phyloP scores from a whole-genome alignment of 2,113 vertebrate genomes.

The Eudyptes chrysolophus region DNA sequence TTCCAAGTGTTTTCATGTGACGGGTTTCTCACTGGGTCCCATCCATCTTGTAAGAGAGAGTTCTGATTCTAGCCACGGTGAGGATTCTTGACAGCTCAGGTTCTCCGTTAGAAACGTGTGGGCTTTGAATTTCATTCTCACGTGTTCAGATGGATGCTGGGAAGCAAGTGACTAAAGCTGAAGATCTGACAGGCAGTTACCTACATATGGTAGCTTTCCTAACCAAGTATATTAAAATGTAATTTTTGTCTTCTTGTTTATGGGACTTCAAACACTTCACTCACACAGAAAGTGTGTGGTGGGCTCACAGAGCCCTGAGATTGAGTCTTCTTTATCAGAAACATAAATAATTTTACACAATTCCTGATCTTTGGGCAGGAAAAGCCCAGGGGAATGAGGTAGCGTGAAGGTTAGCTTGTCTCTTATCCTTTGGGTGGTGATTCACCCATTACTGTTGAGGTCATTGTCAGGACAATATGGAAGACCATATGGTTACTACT shows the following conservation, averaged over 20 bases:
- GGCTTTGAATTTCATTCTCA: neutral
- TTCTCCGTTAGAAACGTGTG: neutral
- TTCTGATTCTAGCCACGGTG: neutral
- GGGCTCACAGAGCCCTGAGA: neutral
- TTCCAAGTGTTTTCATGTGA: neutral
- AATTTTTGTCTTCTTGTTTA: neutral
- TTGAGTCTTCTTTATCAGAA: slow-evolving; percentile 9
- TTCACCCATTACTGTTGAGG: slow-evolving; percentile 6
- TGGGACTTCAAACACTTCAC: slow-evolving; percentile 17
- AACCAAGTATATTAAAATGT: neutral
- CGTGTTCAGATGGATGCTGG: neutral
- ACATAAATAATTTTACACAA: slow-evolving; percentile 28
- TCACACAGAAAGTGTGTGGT: neutral
- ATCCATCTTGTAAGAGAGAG: neutral
- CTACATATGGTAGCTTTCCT: neutral
- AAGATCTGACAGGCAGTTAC: neutral
- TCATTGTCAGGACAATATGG: slow-evolving; percentile 7
- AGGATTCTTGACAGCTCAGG: neutral
- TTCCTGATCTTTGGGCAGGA: slow-evolving; percentile 8
- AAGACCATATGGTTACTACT: neutral
- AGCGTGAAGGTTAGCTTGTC: neutral
- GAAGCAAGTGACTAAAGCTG: neutral
- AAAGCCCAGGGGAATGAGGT: neutral
- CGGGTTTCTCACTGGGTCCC: neutral
- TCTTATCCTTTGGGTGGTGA: neutral